phyloP scores from a whole-genome alignment of 2,888 invertebrate genomes.

The Stenotaenia linearis region DNA sequence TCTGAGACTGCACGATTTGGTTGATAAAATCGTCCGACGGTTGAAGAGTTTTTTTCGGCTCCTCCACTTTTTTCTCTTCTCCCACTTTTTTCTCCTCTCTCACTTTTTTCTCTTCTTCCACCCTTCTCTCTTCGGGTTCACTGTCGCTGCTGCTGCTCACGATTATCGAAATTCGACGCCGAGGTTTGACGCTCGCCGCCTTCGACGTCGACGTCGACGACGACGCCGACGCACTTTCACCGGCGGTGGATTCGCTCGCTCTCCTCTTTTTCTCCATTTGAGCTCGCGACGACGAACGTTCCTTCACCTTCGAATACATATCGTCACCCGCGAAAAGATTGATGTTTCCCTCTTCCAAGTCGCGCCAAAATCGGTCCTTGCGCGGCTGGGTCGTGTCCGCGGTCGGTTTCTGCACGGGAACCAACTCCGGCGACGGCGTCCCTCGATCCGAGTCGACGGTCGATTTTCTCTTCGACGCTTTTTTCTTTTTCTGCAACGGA shows the following conservation, averaged over 20 bases:
- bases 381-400: constrained; percentile 32
- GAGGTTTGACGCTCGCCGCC: neutral
- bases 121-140: no score
- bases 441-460: neutral
- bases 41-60: neutral
- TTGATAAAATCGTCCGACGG: neutral
- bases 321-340: constrained; percentile 44
- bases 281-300: constrained; percentile 36
- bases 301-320: constrained; percentile 48
- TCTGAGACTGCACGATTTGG: neutral
- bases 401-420: neutral
- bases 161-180: neutral
- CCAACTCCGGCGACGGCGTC: no score
- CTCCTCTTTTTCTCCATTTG: neutral
- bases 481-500: no score
- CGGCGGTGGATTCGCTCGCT: neutral
- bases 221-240: no score
- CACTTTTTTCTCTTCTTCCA: neutral
- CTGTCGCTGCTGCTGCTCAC: neutral
- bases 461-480: no score
- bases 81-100: no score
- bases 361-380: constrained; percentile 47
- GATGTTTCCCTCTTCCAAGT: constrained; percentile 46
- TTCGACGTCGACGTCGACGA: no score
- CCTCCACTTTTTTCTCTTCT: no score